Conservation (phyloP, 1,140 invertebrate genomes). For the Penaeus vannamei region DNA sequence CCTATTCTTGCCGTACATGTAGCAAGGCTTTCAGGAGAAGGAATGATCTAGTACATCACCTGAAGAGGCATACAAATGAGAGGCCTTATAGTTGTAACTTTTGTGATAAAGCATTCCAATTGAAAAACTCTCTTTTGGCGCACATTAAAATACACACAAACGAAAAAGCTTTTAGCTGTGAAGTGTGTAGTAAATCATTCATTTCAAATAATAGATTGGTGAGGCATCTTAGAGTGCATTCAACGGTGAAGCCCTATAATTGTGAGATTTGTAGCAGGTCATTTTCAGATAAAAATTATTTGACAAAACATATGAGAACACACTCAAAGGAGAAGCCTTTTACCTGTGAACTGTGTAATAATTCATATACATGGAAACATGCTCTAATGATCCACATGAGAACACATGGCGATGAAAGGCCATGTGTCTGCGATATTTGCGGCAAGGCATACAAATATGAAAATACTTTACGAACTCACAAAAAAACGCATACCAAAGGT, state of each 20-base stretch:
- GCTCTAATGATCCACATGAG: too few relatives aligned
- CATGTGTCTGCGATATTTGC: too few relatives aligned
- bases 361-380: neutral
- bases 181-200: constrained; percentile 5
- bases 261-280: neutral
- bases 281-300: neutral
- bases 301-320: neutral
- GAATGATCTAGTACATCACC: neutral
- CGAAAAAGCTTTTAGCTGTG: neutral
- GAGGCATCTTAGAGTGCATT: neutral
- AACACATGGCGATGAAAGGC: too few relatives aligned
- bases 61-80: neutral
- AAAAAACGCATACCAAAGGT: too few relatives aligned
- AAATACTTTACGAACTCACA: too few relatives aligned
- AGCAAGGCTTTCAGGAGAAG: neutral
- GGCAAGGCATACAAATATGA: too few relatives aligned
- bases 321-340: constrained; percentile 2
- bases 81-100: neutral
- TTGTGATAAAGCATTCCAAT: neutral
- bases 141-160: neutral
- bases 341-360: neutral
- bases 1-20: neutral
- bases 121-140: neutral
- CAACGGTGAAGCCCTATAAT: neutral
- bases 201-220: neutral